These are phyloP conservation scores for Grammomys surdaster DNA, from an alignment of 2,113 vertebrate genomes.

Conservation along the genomic window DNA sequence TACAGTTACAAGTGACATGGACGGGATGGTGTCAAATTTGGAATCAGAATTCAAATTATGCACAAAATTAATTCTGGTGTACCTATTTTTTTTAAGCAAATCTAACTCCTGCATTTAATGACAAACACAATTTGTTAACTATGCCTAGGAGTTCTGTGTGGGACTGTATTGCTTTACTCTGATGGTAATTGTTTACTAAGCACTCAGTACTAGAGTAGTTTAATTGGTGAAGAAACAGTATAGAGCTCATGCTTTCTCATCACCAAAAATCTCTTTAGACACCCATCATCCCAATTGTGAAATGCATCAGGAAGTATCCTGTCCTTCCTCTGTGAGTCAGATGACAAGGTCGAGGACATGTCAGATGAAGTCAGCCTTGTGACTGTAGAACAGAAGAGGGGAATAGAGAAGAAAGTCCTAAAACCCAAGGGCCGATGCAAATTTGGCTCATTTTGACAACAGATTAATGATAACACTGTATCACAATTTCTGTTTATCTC, in stretches of 20 bases:
- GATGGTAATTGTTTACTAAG: slow-evolving; percentile 25
- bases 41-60: slow-evolving; percentile 40
- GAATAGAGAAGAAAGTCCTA: not conserved
- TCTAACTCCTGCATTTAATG: not conserved
- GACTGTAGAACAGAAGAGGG: not conserved
- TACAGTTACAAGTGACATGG: not conserved
- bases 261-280: slow-evolving; percentile 9
- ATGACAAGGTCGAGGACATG: not conserved
- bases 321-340: not conserved
- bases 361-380: not conserved
- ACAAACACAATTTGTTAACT: not conserved
- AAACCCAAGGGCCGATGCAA: not conserved
- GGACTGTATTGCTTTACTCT: not conserved
- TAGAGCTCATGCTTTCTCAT: not conserved
- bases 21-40: not conserved
- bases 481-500: slow-evolving; percentile 4
- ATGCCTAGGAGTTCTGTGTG: not conserved
- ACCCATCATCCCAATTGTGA: not conserved
- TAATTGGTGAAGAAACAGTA: not conserved
- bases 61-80: not conserved
- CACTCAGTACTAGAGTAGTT: not conserved
- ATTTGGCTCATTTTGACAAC: not conserved
- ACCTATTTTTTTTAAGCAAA: slow-evolving; percentile 44
- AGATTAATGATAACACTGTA: not conserved
- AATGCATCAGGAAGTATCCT: not conserved